Base-by-base conservation (phyloP, 2,113 vertebrate species). In the Gasterosteus aculeatus region DNA sequence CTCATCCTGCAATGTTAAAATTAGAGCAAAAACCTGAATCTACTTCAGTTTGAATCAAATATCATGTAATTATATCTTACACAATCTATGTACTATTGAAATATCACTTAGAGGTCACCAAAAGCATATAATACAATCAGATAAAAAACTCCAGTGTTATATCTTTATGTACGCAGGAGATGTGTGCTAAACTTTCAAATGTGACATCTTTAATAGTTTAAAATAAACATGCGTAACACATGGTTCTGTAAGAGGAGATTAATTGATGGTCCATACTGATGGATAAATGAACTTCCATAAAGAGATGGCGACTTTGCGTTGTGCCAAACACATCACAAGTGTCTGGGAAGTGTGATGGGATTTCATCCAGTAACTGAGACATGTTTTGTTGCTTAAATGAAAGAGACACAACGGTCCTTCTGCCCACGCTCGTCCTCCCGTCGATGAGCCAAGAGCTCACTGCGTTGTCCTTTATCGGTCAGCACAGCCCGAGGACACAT, bases 371-470 rank as follows among this genome's bases (percentile, higher is more conserved):
- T 29, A 56, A 63, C 54, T 75, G 57, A 82, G 65, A 47, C 26
- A 46, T 79, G 60, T 78, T 81, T 78, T 77, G 64, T 63, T 82
- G 56, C 58, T 51, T 64, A 84, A 84, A 87, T 80, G 56, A 71
- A 82, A 68, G 31, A 76, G 70, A 84, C 81, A 73, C 63, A 76
- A 71, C 68, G 64, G 69, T 73, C 57, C 62, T 47, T 8, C 73
- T 33, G 16, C 77, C 79, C 72, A 81, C 59, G 22, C 77, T 83
- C 67, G 72, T 72, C 33, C 9, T 78, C 69, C 59, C 66, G 59
- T 64, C 65, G 42, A 80, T 68, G 59, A 70, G 63, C 65, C 58
- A 69, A 74, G 62, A 71, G 54, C 59, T 54, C 59, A 77, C 57
- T 77, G 69, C 69, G 78, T 61, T 53, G 33, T 47, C 72, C 35